Evolutionary conservation across 2,113 vertebrate species (phyloP), one percentile per base, ranked within the genome.

Genomic region (Coturnix japonica): DNA sequence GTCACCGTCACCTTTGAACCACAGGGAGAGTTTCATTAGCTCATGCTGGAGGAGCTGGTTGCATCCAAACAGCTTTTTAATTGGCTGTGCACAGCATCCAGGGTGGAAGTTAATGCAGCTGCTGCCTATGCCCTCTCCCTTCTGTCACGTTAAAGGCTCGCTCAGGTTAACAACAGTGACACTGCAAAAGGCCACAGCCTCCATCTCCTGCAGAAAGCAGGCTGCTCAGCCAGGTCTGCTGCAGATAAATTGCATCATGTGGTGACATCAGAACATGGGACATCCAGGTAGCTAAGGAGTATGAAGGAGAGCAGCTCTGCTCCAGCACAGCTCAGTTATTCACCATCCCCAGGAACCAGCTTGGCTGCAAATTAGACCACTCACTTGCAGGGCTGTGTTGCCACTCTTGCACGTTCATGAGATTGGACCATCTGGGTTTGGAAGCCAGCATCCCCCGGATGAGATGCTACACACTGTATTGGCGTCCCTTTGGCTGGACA

Each of bases 31-130:
- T 93, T 92, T 65, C 67, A 65, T 88, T 37, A 84, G 86, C 79
- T 75, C 33, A 9, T 1, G 0, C 69, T 28, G 6, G 49, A 92
- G 78, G 66, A 84, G 46, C 6, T 8, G 5, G 84, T 81, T 4
- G 63, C 86, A 87, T 91, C 81, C 86, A 70, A 90, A 60, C n/a
- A 76, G 59, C 69, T 47, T 11, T 81, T 92, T 93, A 85, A 92
- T 89, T 74, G 4, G 1, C 44, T 53, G 33, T 3, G 39, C 69
- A 56, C 20, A 28, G 80, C 57, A 81, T 44, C 44, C 66, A 61
- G 46, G 60, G 44, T 54, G 57, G 85, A 82, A 63, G 56, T 53
- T 84, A 85, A 90, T 53, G 59, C 70, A 60, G 79, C 78, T 33
- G 64, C 69, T 88, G 91, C 82, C 37, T 64, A 86, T 41, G 72